Evolutionary conservation across 2,888 invertebrate genomes (phyloP), one percentile per base, ranked within the genome.

Genomic region (Nysson spinosus): DNA sequence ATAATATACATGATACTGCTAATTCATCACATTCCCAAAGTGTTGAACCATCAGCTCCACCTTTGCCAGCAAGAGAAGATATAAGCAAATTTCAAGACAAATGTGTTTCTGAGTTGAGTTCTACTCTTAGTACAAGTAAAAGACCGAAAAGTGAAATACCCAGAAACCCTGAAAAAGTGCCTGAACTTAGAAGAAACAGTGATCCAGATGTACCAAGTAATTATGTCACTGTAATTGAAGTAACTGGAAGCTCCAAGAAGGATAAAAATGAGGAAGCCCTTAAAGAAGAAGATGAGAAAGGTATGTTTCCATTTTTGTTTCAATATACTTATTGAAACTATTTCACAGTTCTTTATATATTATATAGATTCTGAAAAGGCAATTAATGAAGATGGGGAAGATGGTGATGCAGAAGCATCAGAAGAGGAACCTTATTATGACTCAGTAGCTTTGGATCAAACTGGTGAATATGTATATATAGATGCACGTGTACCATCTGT

Each of bases 211-310:
- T 86, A 56, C 86, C 85, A 46, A 90, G 89, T 79, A 90, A 95
- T 88, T 96, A 95, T 88, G 92, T 96, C 73, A 96, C 95, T 64
- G 95, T 96, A 72, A 96, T 96, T 80, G 94, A 95, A 91, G 95
- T 96, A 30, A 95, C 95, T 87, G 95, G 95, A 85, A 85, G 84
- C 74, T 80, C 85, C 37, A 85, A 86, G 69, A 86, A 86, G 58
- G 86, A 86, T 28, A 84, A 86, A 69, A 72, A 78, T 40, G 83
- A 83, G 20, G 83, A 81, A 42, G 89, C 92, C 80, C 92, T 92
- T 83, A 88, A 89, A 76, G 89, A 89, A 37, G 83, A 85, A 57
- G 86, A 86, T 64, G 83, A 83, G 17, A 85, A 86, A 72, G 89
- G 89, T 80, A 89, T 16, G 43, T 44, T 30, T 24, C 1, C 6